These are phyloP conservation scores for Parnassius mnemosyne DNA, from an alignment of 2,888 invertebrate species.

Conservation along the genomic window DNA sequence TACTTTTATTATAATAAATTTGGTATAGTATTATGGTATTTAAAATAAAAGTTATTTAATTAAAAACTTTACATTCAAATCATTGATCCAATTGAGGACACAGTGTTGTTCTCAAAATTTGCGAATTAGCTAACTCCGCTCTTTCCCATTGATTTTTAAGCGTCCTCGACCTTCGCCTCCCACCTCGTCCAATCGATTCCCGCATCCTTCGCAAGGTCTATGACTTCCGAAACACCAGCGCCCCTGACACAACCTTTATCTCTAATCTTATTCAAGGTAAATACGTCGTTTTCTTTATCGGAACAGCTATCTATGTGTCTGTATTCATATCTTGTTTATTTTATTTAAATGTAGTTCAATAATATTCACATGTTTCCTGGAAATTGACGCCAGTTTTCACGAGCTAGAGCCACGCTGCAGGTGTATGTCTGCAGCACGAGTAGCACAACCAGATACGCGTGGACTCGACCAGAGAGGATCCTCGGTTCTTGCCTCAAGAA, in stretches of 20 bases:
- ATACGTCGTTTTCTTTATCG: neutral
- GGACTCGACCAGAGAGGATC: too few species aligned
- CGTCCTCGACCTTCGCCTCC: slow-evolving; percentile 35
- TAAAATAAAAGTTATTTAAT: too few species aligned
- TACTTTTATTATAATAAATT: too few species aligned
- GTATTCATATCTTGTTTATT: neutral
- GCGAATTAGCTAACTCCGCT: neutral
- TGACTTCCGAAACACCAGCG: slow-evolving; percentile 10
- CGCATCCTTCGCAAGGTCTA: neutral
- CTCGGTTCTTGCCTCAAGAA: too few species aligned
- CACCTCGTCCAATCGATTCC: slow-evolving; percentile 3
- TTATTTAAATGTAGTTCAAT: too few species aligned
- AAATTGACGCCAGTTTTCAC: too few species aligned
- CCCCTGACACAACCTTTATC: slow-evolving; percentile 1
- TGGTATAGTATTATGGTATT: too few species aligned
- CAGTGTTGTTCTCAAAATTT: neutral
- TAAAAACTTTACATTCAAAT: neutral
- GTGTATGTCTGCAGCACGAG: too few species aligned
- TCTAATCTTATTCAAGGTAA: neutral
- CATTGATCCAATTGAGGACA: neutral
- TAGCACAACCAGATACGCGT: too few species aligned
- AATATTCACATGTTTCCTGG: too few species aligned
- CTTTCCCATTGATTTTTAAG: slow-evolving; percentile 34
- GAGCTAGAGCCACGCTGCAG: too few species aligned
- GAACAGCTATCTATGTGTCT: neutral